phyloP scores from a whole-genome alignment of 2,888 invertebrate species.

The Hirudinaria manillensis region DNA sequence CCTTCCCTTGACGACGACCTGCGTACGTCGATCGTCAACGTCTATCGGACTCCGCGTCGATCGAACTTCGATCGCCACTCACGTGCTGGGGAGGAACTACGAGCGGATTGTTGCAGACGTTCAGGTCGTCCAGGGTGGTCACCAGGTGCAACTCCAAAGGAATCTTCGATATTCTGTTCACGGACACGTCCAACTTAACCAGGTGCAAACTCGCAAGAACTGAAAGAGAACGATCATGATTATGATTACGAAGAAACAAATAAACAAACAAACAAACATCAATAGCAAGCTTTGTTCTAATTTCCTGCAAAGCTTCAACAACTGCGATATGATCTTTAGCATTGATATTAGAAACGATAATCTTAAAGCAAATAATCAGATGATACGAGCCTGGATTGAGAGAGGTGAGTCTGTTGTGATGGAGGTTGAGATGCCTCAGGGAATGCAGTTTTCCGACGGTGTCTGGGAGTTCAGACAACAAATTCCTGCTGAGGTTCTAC shows the following conservation, averaged over 20 bases:
- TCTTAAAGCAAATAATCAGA: slow-evolving; percentile 38
- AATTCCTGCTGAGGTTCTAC: slow-evolving; percentile 81
- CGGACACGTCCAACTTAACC: slow-evolving; percentile 78
- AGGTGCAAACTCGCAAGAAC: slow-evolving; percentile 54
- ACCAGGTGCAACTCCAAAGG: slow-evolving; percentile 82
- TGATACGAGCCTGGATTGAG: slow-evolving; percentile 8
- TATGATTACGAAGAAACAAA: no score
- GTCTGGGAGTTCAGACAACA: slow-evolving; percentile 77
- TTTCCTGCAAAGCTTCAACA: neutral
- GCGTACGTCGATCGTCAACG: neutral
- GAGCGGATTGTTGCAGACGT: slow-evolving; percentile 81
- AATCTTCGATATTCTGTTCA: slow-evolving; percentile 79
- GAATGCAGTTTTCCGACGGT: slow-evolving; percentile 76
- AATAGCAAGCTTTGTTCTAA: neutral
- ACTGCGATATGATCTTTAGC: neutral
- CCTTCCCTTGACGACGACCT: slow-evolving; percentile 22
- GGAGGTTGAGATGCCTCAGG: slow-evolving; percentile 72
- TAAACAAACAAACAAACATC: neutral
- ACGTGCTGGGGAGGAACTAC: slow-evolving; percentile 86
- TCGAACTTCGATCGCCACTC: slow-evolving; percentile 59
- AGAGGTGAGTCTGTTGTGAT: slow-evolving; percentile 70
- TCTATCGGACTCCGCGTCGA: no score
- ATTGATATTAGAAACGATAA: neutral
- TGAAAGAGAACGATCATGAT: slow-evolving; percentile 7
- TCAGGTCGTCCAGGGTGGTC: slow-evolving; percentile 73